Evolutionary conservation across 1,140 invertebrate species (phyloP), one percentile per base, ranked within the genome.

Genomic region (Telenomus remus): DNA sequence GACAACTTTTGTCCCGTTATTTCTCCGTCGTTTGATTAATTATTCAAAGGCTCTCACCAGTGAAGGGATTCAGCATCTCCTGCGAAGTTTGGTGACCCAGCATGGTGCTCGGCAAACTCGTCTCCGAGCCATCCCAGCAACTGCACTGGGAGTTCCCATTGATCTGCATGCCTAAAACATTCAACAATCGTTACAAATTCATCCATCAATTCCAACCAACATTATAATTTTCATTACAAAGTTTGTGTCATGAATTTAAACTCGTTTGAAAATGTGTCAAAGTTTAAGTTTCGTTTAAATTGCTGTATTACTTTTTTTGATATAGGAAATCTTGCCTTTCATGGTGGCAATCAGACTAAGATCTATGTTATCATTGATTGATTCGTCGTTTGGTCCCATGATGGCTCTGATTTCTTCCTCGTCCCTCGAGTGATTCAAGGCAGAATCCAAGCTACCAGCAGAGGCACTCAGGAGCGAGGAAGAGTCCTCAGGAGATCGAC

Each of bases 361-460:
- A 80, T 88, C 86, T 82, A 88, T 87, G 69, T 82, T 87, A 48
- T 89, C 88, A 66, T 87, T 87, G 15, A 88, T 71, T 50, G 87
- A 88, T 70, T 86, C 87, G 59, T 89, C 88, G 66, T 88, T 87
- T 73, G 89, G 87, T 80, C 92, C 92, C 86, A 92, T 90, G 54
- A 92, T 89, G 72, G 84, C 91, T 76, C 89, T 88, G 37, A 92
- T 89, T 86, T 93, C 92, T 78, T 90, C 89, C 79, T 95, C 94
- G 74, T 94, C 93, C 49, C 93, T 91, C 5, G 94, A 95, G 65
- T 94, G 92, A 86, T 95, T 95, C 51, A 95, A 84, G 79, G 95
- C 93, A 0, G 94, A 96, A 85, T 96, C 95, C 68, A 95, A 86
- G 65, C 94, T 95, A 37, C 94, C 94, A 72, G 93, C 94, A 70